A percentile compares a stretch with the other conserved stretches of the same genome.
Conservation (phyloP, 1,140 invertebrate species). For the Drosophila gunungcola region DNA sequence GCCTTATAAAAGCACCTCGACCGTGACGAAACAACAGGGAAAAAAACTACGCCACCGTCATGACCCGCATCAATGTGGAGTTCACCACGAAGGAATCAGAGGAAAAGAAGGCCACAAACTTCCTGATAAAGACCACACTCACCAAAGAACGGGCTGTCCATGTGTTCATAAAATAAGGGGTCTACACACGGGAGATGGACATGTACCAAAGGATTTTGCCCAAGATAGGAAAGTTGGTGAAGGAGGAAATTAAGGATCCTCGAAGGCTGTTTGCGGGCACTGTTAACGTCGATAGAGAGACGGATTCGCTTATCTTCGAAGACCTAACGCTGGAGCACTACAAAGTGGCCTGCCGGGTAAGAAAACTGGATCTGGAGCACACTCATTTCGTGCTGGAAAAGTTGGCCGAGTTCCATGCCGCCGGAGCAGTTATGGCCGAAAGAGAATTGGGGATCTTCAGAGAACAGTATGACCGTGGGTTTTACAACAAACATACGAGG, state of each 20-base stretch:
- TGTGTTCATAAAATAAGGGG: conserved; percentile 51
- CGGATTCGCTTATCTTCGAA: conserved; percentile 63
- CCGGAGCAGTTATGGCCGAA: conserved; percentile 45
- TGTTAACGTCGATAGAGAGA: conserved; percentile 54
- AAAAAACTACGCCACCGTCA: conserved; percentile 75
- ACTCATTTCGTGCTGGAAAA: conserved; percentile 85
- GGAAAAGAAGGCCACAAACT: conserved; percentile 21
- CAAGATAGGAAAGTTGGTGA: conserved; percentile 43
- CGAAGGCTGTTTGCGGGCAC: conserved; percentile 67
- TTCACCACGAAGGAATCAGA: conserved; percentile 13
- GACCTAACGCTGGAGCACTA: conserved; percentile 85
- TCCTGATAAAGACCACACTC: conserved; percentile 64
- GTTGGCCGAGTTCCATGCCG: conserved; percentile 86
- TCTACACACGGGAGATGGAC: conserved; percentile 66
- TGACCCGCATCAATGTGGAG: conserved; percentile 64
- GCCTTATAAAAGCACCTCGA: conserved; percentile 6
- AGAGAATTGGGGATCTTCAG: conserved; percentile 32
- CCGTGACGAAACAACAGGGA: conserved; percentile 5
- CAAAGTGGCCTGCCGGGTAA: conserved; percentile 85
- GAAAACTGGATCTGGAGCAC: conserved; percentile 85
- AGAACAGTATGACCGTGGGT: conserved; percentile 58
- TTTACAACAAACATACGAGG: conserved; percentile 54
- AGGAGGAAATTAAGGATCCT: conserved; percentile 42
- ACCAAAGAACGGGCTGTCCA: conserved; percentile 41
- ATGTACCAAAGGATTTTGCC: conserved; percentile 70